Percentiles rank a stretch among this genome's conserved stretches.
Conservation (phyloP, 1,140 invertebrate genomes). For the Papilio machaon region DNA sequence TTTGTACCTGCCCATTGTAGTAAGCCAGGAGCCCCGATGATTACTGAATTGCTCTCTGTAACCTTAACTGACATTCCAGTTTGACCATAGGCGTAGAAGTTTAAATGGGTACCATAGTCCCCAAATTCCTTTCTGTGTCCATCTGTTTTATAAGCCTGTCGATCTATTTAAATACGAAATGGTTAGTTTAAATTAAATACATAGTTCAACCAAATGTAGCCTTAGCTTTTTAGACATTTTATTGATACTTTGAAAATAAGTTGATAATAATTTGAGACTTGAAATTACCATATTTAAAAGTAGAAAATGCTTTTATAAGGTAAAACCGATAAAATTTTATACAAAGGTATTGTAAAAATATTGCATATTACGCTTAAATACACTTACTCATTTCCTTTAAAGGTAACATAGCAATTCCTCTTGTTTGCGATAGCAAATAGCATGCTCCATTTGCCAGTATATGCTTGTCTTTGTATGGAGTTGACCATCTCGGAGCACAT, state of each 20-base stretch:
- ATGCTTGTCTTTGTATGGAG: slow-evolving; percentile 30
- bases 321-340: too few species aligned
- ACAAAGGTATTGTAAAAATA: too few species aligned
- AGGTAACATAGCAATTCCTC: slow-evolving; percentile 8
- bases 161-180: slow-evolving; percentile 41
- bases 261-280: too few species aligned
- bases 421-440: slow-evolving; percentile 20
- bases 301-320: too few species aligned
- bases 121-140: slow-evolving; percentile 63
- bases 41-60: slow-evolving; percentile 74
- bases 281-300: too few species aligned
- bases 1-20: slow-evolving; percentile 81
- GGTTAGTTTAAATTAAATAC: slow-evolving; percentile 1
- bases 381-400: slow-evolving; percentile 32
- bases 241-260: too few species aligned
- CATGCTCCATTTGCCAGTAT: slow-evolving; percentile 13
- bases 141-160: slow-evolving; percentile 57
- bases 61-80: slow-evolving; percentile 82
- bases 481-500: slow-evolving; percentile 25
- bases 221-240: too few species aligned
- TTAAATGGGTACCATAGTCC: slow-evolving; percentile 62
- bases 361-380: background rate
- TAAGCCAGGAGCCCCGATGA: slow-evolving; percentile 84
- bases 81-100: slow-evolving; percentile 82
- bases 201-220: too few species aligned